These are phyloP conservation scores for Alosa sapidissima DNA, from an alignment of 2,797 vertebrate species.

Conservation along the genomic window DNA sequence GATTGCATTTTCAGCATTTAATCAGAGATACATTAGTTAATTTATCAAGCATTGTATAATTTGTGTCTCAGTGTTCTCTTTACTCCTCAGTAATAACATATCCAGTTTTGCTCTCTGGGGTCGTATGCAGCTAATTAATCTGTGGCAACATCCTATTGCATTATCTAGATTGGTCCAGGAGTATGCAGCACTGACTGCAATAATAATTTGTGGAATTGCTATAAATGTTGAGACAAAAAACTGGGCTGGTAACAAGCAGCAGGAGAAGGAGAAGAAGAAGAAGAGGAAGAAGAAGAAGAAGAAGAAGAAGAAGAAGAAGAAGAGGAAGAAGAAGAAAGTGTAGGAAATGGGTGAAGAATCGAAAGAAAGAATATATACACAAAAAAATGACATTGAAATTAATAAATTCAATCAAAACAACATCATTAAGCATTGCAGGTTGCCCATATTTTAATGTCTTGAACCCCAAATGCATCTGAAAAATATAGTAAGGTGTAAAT, in stretches of 20 bases:
- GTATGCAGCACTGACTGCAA: slow-evolving; percentile 52
- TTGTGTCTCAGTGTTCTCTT: slow-evolving; percentile 58
- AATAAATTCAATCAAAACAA: neutral
- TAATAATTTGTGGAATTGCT: slow-evolving; percentile 46
- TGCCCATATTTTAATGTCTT: neutral
- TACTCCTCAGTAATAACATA: slow-evolving; percentile 61
- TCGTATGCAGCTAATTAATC: slow-evolving; percentile 61
- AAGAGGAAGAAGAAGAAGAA: neutral
- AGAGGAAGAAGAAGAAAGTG: neutral
- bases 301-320: neutral
- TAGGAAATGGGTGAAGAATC: no score
- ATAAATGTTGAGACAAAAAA: slow-evolving; percentile 7
- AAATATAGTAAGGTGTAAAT: neutral
- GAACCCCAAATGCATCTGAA: neutral
- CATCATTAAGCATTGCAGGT: neutral
- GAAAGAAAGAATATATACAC: neutral
- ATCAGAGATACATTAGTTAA: slow-evolving; percentile 63
- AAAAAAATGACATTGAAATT: neutral
- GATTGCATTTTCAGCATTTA: slow-evolving; percentile 62
- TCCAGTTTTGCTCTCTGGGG: slow-evolving; percentile 60
- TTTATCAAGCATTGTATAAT: slow-evolving; percentile 63
- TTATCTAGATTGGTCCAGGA: slow-evolving; percentile 59
- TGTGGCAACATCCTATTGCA: slow-evolving; percentile 61
- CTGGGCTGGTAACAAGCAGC: neutral
- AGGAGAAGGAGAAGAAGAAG: neutral